These are phyloP conservation scores for Drosophila yooni DNA, from an alignment of 2,888 invertebrate genomes.

Conservation along the genomic window DNA sequence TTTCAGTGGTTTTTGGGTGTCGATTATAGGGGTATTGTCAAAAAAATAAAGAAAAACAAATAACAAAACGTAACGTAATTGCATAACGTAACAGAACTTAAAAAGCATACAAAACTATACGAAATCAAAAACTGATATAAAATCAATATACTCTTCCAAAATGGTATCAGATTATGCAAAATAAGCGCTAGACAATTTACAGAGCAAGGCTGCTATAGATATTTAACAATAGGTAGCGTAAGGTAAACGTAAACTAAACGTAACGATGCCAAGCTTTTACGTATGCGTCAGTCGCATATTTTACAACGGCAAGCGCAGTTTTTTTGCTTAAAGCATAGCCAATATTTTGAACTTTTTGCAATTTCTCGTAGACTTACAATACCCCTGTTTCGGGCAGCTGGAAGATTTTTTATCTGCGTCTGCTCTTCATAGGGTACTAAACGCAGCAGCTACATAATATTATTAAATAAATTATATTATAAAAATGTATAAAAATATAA, in stretches of 20 bases:
- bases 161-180: background rate
- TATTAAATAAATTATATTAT: constrained; percentile 35
- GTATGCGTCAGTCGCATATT: constrained; percentile 48
- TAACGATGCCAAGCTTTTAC: constrained; percentile 43
- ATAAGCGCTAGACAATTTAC: constrained; percentile 6
- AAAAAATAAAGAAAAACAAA: constrained; percentile 12
- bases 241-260: constrained; percentile 34
- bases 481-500: constrained; percentile 29
- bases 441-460: constrained; percentile 73
- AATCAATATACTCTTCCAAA: background rate
- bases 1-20: constrained; percentile 5
- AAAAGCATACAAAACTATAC: constrained; percentile 21
- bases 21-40: constrained; percentile 13
- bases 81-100: constrained; percentile 30
- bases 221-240: constrained; percentile 25
- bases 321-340: constrained; percentile 59
- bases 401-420: constrained; percentile 45
- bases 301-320: constrained; percentile 49
- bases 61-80: constrained; percentile 38
- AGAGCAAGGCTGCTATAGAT: constrained; percentile 12
- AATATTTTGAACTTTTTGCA: constrained; percentile 7
- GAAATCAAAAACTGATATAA: background rate
- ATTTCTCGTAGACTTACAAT: constrained; percentile 71
- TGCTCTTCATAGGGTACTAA: constrained; percentile 82
- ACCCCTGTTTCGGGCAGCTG: constrained; percentile 26